Conservation (phyloP, 2,797 vertebrate genomes). For the Bradypodion pumilum region DNA sequence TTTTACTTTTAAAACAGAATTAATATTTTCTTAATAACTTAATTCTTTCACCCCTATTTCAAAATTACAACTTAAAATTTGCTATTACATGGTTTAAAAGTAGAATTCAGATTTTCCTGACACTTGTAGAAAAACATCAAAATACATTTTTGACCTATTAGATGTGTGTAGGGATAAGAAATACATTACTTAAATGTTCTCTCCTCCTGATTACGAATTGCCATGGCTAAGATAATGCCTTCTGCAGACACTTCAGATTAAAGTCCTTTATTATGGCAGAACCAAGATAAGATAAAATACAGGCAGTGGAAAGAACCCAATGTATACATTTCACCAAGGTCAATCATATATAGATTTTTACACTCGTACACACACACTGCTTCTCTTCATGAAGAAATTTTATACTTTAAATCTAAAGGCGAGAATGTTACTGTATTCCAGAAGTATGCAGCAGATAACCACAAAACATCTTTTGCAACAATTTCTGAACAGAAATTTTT, state of each 20-base stretch:
- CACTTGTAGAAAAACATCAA: no score
- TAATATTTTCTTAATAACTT: no score
- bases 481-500: constrained; percentile 16
- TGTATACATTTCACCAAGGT: constrained; percentile 21
- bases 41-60: no score
- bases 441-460: constrained; percentile 27
- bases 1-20: no score
- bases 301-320: constrained; percentile 27
- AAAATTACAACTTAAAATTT: no score
- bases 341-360: constrained; percentile 30
- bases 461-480: constrained; percentile 7
- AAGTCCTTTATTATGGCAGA: constrained; percentile 22
- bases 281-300: constrained; percentile 41
- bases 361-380: constrained; percentile 10
- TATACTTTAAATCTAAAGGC: constrained; percentile 39
- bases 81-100: no score
- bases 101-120: no score
- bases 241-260: constrained; percentile 57
- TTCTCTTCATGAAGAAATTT: constrained; percentile 46
- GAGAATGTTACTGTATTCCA: constrained; percentile 14
- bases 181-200: constrained; percentile 64
- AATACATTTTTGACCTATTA: no score
- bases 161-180: constrained; percentile 51
- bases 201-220: constrained; percentile 59
- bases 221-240: constrained; percentile 53